Percentiles rank a stretch among this genome's conserved stretches.
Conservation (phyloP, 2,113 vertebrate genomes). For the Trematocara zebra region DNA sequence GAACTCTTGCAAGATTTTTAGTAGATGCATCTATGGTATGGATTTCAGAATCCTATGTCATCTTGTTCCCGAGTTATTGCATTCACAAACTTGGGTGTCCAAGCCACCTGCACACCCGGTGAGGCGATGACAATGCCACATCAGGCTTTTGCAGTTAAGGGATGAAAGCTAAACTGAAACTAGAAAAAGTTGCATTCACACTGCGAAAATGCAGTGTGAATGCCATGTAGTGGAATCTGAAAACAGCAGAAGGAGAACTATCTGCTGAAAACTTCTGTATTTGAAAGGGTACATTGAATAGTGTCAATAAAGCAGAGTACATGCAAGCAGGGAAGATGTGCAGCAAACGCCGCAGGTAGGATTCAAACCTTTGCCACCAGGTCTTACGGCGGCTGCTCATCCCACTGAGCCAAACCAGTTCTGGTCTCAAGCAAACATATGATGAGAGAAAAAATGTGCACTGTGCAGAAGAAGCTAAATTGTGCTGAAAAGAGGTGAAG, state of each 20-base stretch:
- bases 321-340: not conserved
- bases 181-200: not conserved
- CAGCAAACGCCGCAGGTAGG: accelerated
- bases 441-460: not conserved
- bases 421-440: not conserved
- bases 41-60: not conserved
- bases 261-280: not conserved
- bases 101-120: not conserved
- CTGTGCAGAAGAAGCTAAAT: not conserved
- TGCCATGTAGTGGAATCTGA: not conserved
- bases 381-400: accelerated
- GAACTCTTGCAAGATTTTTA: not conserved
- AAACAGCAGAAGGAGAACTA: not conserved
- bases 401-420: not conserved
- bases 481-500: not conserved
- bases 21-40: not conserved
- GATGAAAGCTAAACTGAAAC: not conserved
- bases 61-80: not conserved
- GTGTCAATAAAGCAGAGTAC: not conserved
- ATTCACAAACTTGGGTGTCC: not conserved
- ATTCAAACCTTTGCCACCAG: not conserved
- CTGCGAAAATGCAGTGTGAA: not conserved
- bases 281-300: not conserved
- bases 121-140: not conserved
- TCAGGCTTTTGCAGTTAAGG: not conserved